Percentiles rank a stretch among this genome's conserved stretches.
Conservation (phyloP, 1,140 invertebrate genomes). For the Cydia amplana region DNA sequence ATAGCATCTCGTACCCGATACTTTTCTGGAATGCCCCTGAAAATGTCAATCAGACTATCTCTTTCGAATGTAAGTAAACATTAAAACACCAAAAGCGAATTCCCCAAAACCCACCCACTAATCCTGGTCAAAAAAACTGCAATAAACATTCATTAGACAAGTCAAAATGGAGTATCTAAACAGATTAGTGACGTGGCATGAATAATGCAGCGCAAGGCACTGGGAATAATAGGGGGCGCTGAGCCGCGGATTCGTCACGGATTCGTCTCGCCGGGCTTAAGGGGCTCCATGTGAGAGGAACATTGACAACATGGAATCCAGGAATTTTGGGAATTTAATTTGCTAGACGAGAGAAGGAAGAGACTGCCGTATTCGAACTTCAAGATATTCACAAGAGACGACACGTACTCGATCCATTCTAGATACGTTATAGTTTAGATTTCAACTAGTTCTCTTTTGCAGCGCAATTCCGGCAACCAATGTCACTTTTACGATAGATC, state of each 20-base stretch:
- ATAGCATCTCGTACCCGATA: too few relatives aligned
- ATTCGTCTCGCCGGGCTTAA: slow-evolving; percentile 57
- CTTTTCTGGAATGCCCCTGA: too few relatives aligned
- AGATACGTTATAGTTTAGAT: too few relatives aligned
- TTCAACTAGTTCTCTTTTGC: too few relatives aligned
- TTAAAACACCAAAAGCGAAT: too few relatives aligned
- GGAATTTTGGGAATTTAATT: background rate
- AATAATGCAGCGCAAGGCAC: slow-evolving; percentile 62
- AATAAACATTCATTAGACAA: slow-evolving; percentile 32
- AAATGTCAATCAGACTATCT: too few relatives aligned
- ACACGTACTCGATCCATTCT: too few relatives aligned
- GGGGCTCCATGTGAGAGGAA: background rate
- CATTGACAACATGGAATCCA: background rate
- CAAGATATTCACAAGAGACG: too few relatives aligned
- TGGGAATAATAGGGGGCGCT: slow-evolving; percentile 66
- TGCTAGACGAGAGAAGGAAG: background rate
- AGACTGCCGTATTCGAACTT: too few relatives aligned
- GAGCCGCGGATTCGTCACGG: slow-evolving; percentile 68
- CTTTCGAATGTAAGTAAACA: too few relatives aligned
- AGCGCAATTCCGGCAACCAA: too few relatives aligned
- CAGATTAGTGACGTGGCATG: slow-evolving; percentile 48
- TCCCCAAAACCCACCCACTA: background rate
- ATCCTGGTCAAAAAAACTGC: slow-evolving; percentile 6
- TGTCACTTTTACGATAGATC: too few relatives aligned
- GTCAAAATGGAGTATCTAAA: slow-evolving; percentile 31